Percentiles rank a stretch among this genome's conserved stretches.
phyloP scores from a whole-genome alignment of 2,888 invertebrate genomes.

The Aspidiotus destructor region DNA sequence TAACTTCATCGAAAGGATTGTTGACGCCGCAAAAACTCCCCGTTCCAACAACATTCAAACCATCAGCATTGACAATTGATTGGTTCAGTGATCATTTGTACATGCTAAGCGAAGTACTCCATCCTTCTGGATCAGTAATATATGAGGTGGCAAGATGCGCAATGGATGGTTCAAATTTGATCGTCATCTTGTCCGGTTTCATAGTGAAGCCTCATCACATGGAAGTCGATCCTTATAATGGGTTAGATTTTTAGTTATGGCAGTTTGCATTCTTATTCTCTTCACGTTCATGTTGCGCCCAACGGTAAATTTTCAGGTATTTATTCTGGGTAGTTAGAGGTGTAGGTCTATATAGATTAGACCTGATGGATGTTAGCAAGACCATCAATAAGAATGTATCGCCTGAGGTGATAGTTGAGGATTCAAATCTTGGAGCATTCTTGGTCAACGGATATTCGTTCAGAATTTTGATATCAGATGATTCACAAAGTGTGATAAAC shows the following conservation, averaged over 20 bases:
- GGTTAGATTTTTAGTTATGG: slow-evolving; percentile 46
- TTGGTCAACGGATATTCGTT: slow-evolving; percentile 74
- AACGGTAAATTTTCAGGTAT: slow-evolving; percentile 47
- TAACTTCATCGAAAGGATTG: slow-evolving; percentile 42
- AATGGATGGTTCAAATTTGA: slow-evolving; percentile 60
- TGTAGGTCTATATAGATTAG: slow-evolving; percentile 64
- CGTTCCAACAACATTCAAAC: slow-evolving; percentile 41
- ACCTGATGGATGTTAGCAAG: slow-evolving; percentile 65
- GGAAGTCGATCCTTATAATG: slow-evolving; percentile 86
- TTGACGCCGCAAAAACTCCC: slow-evolving; percentile 40
- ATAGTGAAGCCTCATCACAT: slow-evolving; percentile 63
- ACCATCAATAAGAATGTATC: slow-evolving; percentile 56
- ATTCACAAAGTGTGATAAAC: slow-evolving; percentile 63
- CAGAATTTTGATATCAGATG: slow-evolving; percentile 64
- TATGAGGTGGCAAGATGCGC: slow-evolving; percentile 71
- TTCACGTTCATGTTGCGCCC: not conserved
- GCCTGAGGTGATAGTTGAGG: slow-evolving; percentile 56
- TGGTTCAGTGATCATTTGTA: slow-evolving; percentile 82
- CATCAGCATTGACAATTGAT: slow-evolving; percentile 67
- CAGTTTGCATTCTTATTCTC: not conserved
- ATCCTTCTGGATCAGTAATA: slow-evolving; percentile 43
- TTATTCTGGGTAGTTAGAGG: slow-evolving; percentile 63
- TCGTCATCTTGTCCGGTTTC: slow-evolving; percentile 61
- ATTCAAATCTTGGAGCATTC: slow-evolving; percentile 65
- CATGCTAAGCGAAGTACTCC: slow-evolving; percentile 62